These are phyloP conservation scores for Panagrolaimus sp. DNA, from an alignment of 1,140 invertebrate species.

Conservation along the genomic window DNA sequence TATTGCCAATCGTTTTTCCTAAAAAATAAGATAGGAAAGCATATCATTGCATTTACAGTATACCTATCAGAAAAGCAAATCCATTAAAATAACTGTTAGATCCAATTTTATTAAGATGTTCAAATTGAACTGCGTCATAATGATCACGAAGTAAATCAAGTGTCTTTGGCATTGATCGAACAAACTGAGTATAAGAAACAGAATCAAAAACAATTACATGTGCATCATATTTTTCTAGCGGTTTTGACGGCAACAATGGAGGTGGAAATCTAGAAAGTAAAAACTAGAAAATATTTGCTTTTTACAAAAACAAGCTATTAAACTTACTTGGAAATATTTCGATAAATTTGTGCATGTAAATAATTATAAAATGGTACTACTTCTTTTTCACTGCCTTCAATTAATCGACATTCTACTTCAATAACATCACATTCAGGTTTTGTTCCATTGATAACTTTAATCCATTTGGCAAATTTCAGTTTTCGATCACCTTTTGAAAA, in stretches of 20 bases:
- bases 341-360: not conserved
- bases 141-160: constrained; percentile 14
- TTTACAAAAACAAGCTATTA: no score
- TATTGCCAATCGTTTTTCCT: not conserved
- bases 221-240: constrained; percentile 16
- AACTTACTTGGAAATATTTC: not conserved
- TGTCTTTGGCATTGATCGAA: constrained; percentile 20
- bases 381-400: no score
- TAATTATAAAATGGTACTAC: not conserved
- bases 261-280: no score
- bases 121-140: constrained; percentile 24
- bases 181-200: constrained; percentile 11
- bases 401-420: not conserved
- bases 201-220: constrained; percentile 22
- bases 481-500: not conserved
- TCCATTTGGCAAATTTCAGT: not conserved
- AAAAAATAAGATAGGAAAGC: not conserved
- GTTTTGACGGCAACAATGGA: not conserved
- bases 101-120: constrained; percentile 7
- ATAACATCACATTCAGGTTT: not conserved
- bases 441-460: not conserved
- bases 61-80: constrained; percentile 24
- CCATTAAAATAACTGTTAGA: constrained; percentile 34
- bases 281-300: no score
- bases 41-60: not conserved